Base-by-base conservation (phyloP, 2,797 vertebrate species). In the Dallia pectoralis region DNA sequence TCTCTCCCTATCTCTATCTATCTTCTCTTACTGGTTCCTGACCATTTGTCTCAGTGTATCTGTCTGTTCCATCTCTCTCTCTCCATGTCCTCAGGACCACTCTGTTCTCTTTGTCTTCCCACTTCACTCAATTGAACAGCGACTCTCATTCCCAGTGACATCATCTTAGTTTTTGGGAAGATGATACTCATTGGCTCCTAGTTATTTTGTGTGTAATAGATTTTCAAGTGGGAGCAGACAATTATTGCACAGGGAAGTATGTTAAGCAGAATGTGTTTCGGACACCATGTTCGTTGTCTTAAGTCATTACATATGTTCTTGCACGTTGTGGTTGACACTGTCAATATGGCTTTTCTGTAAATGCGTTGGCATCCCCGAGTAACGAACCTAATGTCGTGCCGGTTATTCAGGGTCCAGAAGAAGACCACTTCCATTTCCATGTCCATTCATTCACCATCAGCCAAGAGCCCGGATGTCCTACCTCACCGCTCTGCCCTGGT, bases 381-480 rank as follows among this genome's bases (percentile, higher is more conserved):
- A 63, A 62, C 25, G 59, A 4, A 62, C 61, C 61, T 77, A 69
- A 51, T 69, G 15, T 18, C 72, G 48, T 76, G 18, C 19, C 79
- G 63, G 72, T 84, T 85, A n/a, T n/a, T 71, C 79, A 99, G 97
- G 84, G 91, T 91, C 69, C 96, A 98, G 81, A 99, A 97, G 93
- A 99, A 99, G 93, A 97, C 91, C 1, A 95, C 95, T 22, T 98
- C 97, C 0, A 94, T 99, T 89, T 99, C 97, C 62, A 87, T 99
- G 85, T 99, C 96, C 8, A 98, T 98, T 84, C 96, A 95, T 69
- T 94, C 96, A 0, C 92, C 96, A 30, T 94, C 96, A 18, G 96
- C 96, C 33, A 97, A 96, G 88, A 93, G 92, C 75, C 85, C 94
- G 2, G 93, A 97, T 67, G 93, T 92, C 62, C 84, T 81, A 14